These are phyloP conservation scores for Micromys minutus DNA, from an alignment of 2,113 vertebrate species.

Conservation along the genomic window DNA sequence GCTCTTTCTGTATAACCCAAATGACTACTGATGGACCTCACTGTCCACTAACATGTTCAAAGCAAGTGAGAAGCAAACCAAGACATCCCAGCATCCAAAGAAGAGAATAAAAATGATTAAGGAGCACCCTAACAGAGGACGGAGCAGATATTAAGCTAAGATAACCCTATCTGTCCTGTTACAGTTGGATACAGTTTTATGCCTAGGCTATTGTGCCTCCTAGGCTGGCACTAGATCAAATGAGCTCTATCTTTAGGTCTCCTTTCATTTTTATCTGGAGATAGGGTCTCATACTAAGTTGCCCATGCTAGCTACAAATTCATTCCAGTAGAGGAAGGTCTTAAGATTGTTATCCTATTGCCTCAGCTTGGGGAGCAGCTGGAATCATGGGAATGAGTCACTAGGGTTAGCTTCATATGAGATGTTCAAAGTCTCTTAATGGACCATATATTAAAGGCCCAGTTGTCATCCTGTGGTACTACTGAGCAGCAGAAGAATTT, in stretches of 20 bases:
- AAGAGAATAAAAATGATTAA: neutral
- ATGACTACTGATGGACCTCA: conserved; percentile 94
- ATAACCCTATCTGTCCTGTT: neutral
- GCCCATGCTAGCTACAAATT: neutral
- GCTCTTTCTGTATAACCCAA: conserved; percentile 92
- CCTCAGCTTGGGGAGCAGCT: neutral
- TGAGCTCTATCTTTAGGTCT: neutral
- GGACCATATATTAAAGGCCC: neutral
- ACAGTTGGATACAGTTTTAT: neutral
- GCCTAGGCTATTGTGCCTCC: neutral
- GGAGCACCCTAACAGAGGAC: neutral
- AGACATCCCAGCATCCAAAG: conserved; percentile 47
- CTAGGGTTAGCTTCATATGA: neutral
- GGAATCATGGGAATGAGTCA: neutral
- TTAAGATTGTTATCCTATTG: neutral
- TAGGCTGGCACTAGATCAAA: neutral
- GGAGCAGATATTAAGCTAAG: neutral
- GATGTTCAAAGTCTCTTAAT: neutral
- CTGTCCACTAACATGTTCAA: conserved; percentile 82
- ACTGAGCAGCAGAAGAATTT: neutral
- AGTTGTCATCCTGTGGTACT: neutral
- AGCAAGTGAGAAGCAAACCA: conserved; percentile 1
- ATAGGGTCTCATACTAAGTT: neutral
- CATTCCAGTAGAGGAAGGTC: neutral
- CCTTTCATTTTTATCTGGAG: neutral